phyloP scores from a whole-genome alignment of 2,888 invertebrate species.

The Idaea biselata region DNA sequence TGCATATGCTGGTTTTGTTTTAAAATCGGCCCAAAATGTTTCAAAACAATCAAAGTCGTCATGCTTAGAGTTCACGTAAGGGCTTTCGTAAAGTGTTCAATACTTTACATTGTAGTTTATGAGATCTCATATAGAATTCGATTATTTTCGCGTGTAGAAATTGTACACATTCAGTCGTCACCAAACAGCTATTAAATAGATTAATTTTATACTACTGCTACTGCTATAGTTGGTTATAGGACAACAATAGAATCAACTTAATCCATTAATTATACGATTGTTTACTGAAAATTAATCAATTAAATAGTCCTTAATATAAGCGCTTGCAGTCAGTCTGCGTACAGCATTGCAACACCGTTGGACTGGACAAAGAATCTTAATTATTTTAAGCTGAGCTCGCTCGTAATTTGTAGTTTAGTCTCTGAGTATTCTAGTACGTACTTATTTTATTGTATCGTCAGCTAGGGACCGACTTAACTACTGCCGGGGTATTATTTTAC shows the following conservation, averaged over 20 bases:
- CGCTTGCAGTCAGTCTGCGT: slow-evolving; percentile 12
- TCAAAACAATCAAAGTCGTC: too few species aligned
- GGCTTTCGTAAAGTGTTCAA: too few species aligned
- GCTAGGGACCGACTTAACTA: slow-evolving; percentile 57
- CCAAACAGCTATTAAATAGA: too few species aligned
- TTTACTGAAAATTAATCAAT: background rate
- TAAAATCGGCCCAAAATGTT: too few species aligned
- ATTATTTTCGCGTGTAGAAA: too few species aligned
- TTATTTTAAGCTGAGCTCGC: slow-evolving; percentile 72
- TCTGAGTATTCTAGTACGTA: slow-evolving; percentile 38
- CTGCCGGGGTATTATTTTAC: slow-evolving; percentile 65
- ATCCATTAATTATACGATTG: background rate
- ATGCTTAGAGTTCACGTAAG: too few species aligned
- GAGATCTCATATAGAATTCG: too few species aligned
- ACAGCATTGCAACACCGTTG: slow-evolving; percentile 39
- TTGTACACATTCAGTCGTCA: too few species aligned
- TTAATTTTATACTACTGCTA: too few species aligned
- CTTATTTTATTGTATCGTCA: slow-evolving; percentile 74
- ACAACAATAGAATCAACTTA: background rate
- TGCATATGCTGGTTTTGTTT: too few species aligned
- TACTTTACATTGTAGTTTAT: too few species aligned
- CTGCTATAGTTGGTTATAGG: too few species aligned
- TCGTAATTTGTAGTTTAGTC: slow-evolving; percentile 70
- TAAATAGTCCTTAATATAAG: slow-evolving; percentile 2
- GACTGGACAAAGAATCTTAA: slow-evolving; percentile 71